Conservation (phyloP, 2,797 vertebrate genomes). For the Sorex maritimensis region DNA sequence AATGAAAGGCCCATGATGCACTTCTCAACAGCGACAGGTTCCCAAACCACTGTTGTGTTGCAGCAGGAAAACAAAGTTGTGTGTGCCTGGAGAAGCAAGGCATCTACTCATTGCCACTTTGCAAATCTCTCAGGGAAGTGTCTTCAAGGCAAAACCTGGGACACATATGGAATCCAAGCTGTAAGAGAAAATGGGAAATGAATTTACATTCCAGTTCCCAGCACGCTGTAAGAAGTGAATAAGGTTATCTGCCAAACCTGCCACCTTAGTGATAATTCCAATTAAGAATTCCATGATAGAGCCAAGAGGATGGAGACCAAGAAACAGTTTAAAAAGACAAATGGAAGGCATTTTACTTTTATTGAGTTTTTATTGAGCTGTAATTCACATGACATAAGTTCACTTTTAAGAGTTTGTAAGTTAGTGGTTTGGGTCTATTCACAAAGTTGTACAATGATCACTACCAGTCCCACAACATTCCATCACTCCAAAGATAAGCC, state of each 20-base stretch:
- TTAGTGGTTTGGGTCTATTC: background rate
- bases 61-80: background rate
- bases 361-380: conserved; percentile 17
- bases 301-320: background rate
- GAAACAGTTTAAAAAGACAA: conserved; percentile 4
- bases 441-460: conserved; percentile 13
- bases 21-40: background rate
- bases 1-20: background rate
- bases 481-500: background rate
- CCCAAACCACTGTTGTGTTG: background rate
- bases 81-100: background rate
- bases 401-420: background rate
- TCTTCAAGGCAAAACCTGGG: conserved; percentile 13
- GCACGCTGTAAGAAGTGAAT: background rate
- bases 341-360: conserved; percentile 13
- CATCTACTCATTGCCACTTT: conserved; percentile 24
- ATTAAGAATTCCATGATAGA: background rate
- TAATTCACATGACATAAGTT: conserved; percentile 27
- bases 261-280: background rate
- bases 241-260: background rate
- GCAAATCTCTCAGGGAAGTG: background rate
- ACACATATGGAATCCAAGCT: conserved; percentile 7
- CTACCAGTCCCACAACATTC: background rate
- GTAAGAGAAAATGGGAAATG: conserved; percentile 1
- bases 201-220: background rate